Evolutionary conservation across 2,888 invertebrate genomes (phyloP), one percentile per base, ranked within the genome.

Genomic region (Pheosia gnoma): DNA sequence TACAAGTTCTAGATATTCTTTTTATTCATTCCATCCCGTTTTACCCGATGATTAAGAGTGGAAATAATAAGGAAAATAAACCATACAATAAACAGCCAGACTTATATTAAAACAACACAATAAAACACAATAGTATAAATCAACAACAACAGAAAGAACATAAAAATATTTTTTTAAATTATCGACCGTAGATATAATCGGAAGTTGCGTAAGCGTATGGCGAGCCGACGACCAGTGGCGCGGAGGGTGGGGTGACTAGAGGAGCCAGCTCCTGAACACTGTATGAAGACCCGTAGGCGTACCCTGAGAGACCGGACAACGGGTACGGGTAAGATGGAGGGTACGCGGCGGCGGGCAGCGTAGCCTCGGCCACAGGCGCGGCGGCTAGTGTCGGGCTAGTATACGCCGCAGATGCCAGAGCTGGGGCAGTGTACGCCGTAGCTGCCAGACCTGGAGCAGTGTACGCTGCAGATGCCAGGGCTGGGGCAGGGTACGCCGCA

Each of bases 271-370:
- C 86, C 54, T 85, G 85, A 11, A 84, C 70, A 36, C 66, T 82
- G 59, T 83, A 83, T 4, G 80, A 59, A 5, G 82, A 78, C 3
- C 86, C 81, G 63, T 85, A 88, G 0, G 81, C 71, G 66, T 86
- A 87, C 5, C 84, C 80, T 5, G 87, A 80, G 0, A 83, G 66
- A 10, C 82, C 70, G 4, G 83, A 73, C 5, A 74, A 66, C 5
- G 79, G 74, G 56, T 75, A 67, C 36, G 76, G 60, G 1, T 74
- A 57, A 1, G 77, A 62, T 2, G 79, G 53, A 2, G 58, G 11
- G 67, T 6, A 70, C 54, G 68, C 57, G 25, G 65, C 51, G 1
- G 59, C 58, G 3, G 65, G 51, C 54, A 39, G 51, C 9, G 55
- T 13, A 5, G 53, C 53, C 37, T 37, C 53, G 25, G 53, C 7